Conservation (phyloP, 1,140 invertebrate genomes). For the Rhyzopertha dominica region DNA sequence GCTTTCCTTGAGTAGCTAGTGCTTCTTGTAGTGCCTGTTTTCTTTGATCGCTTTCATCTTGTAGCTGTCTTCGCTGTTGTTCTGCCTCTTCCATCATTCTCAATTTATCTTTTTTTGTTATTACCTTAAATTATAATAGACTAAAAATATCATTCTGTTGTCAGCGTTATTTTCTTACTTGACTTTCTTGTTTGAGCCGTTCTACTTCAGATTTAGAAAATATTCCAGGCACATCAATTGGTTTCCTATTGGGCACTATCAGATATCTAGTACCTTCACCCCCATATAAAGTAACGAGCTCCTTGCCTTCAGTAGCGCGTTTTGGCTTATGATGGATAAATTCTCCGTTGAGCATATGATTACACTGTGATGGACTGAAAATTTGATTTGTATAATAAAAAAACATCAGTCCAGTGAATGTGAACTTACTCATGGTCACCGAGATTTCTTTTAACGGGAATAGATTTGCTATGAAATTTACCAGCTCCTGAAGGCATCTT, state of each 20-base stretch:
- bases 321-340: slow-evolving; percentile 27
- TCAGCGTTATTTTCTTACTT: slow-evolving; percentile 19
- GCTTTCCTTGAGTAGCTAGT: slow-evolving; percentile 22
- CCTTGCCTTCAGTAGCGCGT: slow-evolving; percentile 28
- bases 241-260: slow-evolving; percentile 33
- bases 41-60: slow-evolving; percentile 30
- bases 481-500: too few relatives aligned
- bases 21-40: slow-evolving; percentile 30
- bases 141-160: not conserved
- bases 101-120: slow-evolving; percentile 31
- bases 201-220: slow-evolving; percentile 30
- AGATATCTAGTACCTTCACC: slow-evolving; percentile 20
- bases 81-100: slow-evolving; percentile 34
- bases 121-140: slow-evolving; percentile 22
- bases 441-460: too few relatives aligned
- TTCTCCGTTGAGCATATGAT: slow-evolving; percentile 22
- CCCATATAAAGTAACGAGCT: slow-evolving; percentile 22
- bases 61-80: slow-evolving; percentile 23
- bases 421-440: slow-evolving; percentile 7
- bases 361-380: slow-evolving; percentile 23
- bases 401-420: not conserved
- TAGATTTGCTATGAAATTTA: too few relatives aligned
- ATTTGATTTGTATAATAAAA: slow-evolving; percentile 1
- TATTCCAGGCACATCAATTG: slow-evolving; percentile 34
- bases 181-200: slow-evolving; percentile 34